These are phyloP conservation scores for Tyria jacobaeae DNA, from an alignment of 2,888 invertebrate genomes.

Conservation along the genomic window DNA sequence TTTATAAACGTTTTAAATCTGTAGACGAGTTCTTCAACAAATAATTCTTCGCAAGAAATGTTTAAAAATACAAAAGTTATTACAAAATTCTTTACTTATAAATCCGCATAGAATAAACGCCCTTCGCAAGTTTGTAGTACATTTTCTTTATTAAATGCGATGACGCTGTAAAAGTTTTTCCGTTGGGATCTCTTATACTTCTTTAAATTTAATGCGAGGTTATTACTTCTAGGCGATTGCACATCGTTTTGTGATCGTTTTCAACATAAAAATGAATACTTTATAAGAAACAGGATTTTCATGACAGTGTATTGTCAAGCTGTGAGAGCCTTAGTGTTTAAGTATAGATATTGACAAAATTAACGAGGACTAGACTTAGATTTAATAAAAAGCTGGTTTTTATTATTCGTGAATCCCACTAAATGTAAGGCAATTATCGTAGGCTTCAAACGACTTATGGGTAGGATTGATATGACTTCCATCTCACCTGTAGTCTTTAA, in stretches of 20 bases:
- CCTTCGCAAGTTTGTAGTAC: slow-evolving; percentile 35
- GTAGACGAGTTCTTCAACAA: neutral
- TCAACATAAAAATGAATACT: slow-evolving; percentile 47
- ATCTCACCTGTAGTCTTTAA: no score
- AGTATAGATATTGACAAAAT: no score
- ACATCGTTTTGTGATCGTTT: slow-evolving; percentile 20
- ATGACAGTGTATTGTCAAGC: slow-evolving; percentile 38
- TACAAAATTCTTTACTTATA: slow-evolving; percentile 45
- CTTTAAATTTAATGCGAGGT: slow-evolving; percentile 39
- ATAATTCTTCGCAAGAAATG: slow-evolving; percentile 19
- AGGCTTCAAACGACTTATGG: no score
- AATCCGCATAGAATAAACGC: slow-evolving; percentile 32
- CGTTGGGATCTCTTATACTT: slow-evolving; percentile 26
- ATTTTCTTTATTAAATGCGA: slow-evolving; percentile 43
- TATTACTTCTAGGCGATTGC: slow-evolving; percentile 45
- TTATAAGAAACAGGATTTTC: slow-evolving; percentile 38
- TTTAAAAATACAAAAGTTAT: slow-evolving; percentile 32
- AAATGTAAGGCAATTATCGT: no score
- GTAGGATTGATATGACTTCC: no score
- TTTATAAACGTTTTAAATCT: neutral
- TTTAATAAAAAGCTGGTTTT: no score
- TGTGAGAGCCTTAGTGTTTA: no score
- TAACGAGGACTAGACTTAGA: no score
- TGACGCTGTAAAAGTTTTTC: slow-evolving; percentile 35
- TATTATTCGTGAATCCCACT: no score